A percentile compares a stretch with the other conserved stretches of the same genome.
phyloP scores from a whole-genome alignment of 2,113 vertebrate genomes.

The Helogale parvula region DNA sequence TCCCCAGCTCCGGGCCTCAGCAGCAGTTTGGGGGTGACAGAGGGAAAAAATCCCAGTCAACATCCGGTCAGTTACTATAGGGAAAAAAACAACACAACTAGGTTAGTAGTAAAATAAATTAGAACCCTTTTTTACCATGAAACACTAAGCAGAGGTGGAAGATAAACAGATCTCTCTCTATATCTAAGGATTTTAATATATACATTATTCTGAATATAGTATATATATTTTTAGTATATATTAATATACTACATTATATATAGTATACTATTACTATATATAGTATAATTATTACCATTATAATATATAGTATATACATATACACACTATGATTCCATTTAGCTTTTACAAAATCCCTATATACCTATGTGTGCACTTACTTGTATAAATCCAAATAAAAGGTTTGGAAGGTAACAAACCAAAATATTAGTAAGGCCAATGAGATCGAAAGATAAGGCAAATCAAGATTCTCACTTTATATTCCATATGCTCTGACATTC shows the following conservation, averaged over 20 bases:
- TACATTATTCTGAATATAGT: too few relatives aligned
- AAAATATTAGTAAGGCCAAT: not conserved
- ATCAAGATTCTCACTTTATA: not conserved
- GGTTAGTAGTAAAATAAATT: not conserved
- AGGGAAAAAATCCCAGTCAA: not conserved
- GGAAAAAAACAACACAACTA: not conserved
- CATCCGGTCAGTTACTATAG: not conserved
- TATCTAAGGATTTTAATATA: not conserved
- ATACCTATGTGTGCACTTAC: not conserved
- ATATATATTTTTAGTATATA: too few relatives aligned
- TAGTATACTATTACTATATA: too few relatives aligned
- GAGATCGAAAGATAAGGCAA: not conserved
- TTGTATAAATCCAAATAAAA: conserved; percentile 42
- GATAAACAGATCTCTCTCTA: not conserved
- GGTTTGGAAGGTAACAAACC: not conserved
- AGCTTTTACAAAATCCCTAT: not conserved
- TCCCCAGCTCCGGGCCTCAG: not conserved
- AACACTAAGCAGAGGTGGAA: not conserved
- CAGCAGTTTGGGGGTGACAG: not conserved
- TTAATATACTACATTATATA: too few relatives aligned
- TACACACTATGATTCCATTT: not conserved
- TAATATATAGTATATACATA: not conserved
- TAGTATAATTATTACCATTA: too few relatives aligned
- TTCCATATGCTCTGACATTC: not conserved
- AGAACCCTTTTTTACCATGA: not conserved